A percentile compares a stretch with the other conserved stretches of the same genome.
Evolutionary conservation across 2,888 invertebrate species (phyloP).

Genomic region (Agrilus biguttatus): DNA sequence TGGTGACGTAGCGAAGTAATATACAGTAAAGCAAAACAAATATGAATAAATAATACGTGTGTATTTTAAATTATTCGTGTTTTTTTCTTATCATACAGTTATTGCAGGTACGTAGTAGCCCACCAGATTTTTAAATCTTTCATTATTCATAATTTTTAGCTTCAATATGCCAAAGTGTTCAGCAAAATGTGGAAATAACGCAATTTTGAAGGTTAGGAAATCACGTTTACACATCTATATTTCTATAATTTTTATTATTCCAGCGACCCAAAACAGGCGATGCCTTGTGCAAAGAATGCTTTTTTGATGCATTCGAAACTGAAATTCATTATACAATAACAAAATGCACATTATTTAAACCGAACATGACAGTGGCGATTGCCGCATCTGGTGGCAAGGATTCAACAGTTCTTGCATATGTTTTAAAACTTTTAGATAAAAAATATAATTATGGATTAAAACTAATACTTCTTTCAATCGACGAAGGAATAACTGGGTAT

Average conservation of each 20-base stretch:
- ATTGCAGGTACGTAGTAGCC: no score
- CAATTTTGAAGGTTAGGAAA: slow-evolving; percentile 53
- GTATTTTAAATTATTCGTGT: no score
- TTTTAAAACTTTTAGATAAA: slow-evolving; percentile 81
- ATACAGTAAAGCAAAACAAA: no score
- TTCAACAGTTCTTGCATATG: slow-evolving; percentile 92
- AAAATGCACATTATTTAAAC: slow-evolving; percentile 65
- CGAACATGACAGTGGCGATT: slow-evolving; percentile 77
- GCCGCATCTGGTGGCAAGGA: slow-evolving; percentile 94
- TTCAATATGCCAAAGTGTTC: slow-evolving; percentile 53
- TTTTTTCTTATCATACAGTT: no score
- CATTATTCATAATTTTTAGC: slow-evolving; percentile 1
- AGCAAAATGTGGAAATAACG: slow-evolving; percentile 58
- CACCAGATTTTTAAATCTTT: neutral
- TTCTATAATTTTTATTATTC: slow-evolving; percentile 10
- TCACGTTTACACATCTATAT: neutral
- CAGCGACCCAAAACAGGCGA: slow-evolving; percentile 85
- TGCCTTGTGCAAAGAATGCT: slow-evolving; percentile 87
- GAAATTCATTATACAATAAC: slow-evolving; percentile 88
- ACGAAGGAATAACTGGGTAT: slow-evolving; percentile 95
- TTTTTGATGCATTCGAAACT: slow-evolving; percentile 83
- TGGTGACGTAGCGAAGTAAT: no score
- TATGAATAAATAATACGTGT: no score
- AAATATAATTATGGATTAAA: slow-evolving; percentile 81
- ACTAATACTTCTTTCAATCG: slow-evolving; percentile 84